Percentiles rank a stretch among this genome's conserved stretches.
Evolutionary conservation across 2,888 invertebrate species (phyloP).

Genomic region (Fragum fragum): DNA sequence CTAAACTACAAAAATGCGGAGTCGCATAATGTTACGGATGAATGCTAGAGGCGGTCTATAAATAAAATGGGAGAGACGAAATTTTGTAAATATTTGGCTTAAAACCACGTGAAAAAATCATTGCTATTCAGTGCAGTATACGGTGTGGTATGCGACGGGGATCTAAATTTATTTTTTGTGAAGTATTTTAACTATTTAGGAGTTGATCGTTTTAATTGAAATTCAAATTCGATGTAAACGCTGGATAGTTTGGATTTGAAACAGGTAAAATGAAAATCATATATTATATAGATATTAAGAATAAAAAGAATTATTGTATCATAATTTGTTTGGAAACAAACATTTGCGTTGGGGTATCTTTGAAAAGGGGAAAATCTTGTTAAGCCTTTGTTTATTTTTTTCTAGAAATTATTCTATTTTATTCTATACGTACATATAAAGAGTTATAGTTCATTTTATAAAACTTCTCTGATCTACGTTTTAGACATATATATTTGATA

Average conservation of each 20-base stretch:
- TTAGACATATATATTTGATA: too few species aligned
- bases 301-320: too few species aligned
- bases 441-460: too few species aligned
- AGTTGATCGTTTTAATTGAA: background rate
- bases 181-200: slow-evolving; percentile 6
- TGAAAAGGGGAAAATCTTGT: too few species aligned
- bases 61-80: slow-evolving; percentile 6
- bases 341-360: too few species aligned
- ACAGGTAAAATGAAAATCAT: background rate
- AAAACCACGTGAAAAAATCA: slow-evolving; percentile 3
- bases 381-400: too few species aligned
- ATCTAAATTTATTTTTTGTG: background rate
- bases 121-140: slow-evolving; percentile 1
- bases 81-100: slow-evolving; percentile 5
- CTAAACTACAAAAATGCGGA: background rate
- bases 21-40: slow-evolving; percentile 4
- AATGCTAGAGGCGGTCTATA: background rate
- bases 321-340: too few species aligned
- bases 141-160: background rate
- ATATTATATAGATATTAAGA: too few species aligned
- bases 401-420: too few species aligned
- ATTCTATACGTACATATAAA: too few species aligned
- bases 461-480: too few species aligned
- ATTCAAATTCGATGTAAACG: background rate
- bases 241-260: background rate